A percentile compares a stretch with the other conserved stretches of the same genome.
phyloP scores from a whole-genome alignment of 2,113 vertebrate species.

The Perca flavescens region DNA sequence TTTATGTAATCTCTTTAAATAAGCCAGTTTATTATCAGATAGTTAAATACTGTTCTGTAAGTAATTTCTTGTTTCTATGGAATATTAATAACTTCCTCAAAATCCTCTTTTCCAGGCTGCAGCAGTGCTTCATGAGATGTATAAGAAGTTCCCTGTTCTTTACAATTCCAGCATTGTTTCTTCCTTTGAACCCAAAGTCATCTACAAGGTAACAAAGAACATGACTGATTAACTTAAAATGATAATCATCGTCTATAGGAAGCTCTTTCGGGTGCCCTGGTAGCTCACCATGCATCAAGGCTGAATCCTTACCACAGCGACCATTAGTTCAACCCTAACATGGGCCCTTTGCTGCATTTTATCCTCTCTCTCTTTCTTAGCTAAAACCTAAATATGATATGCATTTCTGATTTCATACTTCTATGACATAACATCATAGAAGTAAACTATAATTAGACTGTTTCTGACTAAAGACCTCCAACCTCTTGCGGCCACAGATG shows the following conservation, averaged over 20 bases:
- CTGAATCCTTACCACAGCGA: too few relatives aligned
- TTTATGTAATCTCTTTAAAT: not conserved
- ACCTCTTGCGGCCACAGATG: slow-evolving; percentile 85
- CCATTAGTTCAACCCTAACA: too few relatives aligned
- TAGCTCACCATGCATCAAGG: too few relatives aligned
- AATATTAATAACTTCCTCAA: not conserved
- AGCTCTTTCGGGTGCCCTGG: too few relatives aligned
- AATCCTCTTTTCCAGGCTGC: slow-evolving; percentile 84
- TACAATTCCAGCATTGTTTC: slow-evolving; percentile 93
- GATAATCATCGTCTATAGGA: not conserved
- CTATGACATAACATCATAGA: too few relatives aligned
- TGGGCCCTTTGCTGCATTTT: too few relatives aligned
- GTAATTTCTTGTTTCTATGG: not conserved
- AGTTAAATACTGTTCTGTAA: not conserved
- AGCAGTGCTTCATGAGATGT: slow-evolving; percentile 86
- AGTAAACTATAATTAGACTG: not conserved
- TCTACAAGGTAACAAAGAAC: slow-evolving; percentile 90
- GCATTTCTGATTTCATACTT: slow-evolving; percentile 2
- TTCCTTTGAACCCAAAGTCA: slow-evolving; percentile 94
- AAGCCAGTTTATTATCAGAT: not conserved
- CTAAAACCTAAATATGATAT: not conserved
- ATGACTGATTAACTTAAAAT: not conserved
- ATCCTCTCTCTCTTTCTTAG: not conserved
- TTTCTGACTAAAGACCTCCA: not conserved
- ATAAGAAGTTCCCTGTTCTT: slow-evolving; percentile 88